Evolutionary conservation across 2,797 vertebrate genomes (phyloP).

Genomic region (Ispidina picta): DNA sequence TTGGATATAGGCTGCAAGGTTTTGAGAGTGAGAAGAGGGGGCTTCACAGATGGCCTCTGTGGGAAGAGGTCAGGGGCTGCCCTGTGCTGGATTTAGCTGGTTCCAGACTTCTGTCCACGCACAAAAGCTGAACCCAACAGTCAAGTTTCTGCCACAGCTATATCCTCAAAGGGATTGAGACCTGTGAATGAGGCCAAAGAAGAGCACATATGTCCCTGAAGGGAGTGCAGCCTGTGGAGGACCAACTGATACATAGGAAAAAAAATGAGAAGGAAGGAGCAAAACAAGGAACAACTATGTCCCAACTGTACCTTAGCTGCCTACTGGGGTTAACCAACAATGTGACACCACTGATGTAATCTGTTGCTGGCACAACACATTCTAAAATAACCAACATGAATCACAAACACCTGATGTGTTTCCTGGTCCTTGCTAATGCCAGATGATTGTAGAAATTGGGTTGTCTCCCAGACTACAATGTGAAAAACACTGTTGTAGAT

Average conservation of each 20-base stretch:
- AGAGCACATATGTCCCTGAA: not conserved
- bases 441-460: not conserved
- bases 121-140: not conserved
- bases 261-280: not conserved
- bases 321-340: not conserved
- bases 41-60: not conserved
- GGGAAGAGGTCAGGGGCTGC: not conserved
- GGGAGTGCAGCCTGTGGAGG: not conserved
- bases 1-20: not conserved
- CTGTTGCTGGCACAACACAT: not conserved
- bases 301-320: not conserved
- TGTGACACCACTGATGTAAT: not conserved
- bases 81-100: not conserved
- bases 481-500: not conserved
- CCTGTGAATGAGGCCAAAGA: not conserved
- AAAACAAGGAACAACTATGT: not conserved
- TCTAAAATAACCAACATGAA: not conserved
- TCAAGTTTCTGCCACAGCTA: not conserved
- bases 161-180: not conserved
- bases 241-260: not conserved
- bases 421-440: not conserved
- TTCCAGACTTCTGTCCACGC: not conserved
- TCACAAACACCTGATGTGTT: not conserved
- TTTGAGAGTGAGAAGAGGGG: not conserved
- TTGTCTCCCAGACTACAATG: not conserved